Evolutionary conservation across 2,797 vertebrate genomes (phyloP).

Genomic region (Peromyscus attwateri): DNA sequence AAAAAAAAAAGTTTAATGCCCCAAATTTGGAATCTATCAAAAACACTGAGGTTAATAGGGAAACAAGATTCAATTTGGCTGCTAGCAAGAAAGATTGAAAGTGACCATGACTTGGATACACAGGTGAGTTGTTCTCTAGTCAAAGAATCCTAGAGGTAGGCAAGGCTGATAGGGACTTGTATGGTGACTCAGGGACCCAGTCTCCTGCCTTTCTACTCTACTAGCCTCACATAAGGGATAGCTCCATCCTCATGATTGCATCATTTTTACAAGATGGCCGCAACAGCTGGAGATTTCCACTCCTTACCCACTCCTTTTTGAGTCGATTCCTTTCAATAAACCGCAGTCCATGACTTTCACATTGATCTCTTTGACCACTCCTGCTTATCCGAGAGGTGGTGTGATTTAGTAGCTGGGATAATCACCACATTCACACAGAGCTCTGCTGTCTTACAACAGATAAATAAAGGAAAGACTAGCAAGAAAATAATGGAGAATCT

Average conservation of each 20-base stretch:
- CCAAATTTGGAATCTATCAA: background rate
- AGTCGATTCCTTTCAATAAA: background rate
- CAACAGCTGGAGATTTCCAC: background rate
- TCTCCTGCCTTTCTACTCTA: background rate
- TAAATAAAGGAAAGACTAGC: background rate
- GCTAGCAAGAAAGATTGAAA: constrained; percentile 19
- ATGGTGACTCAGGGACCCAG: background rate
- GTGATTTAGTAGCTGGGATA: background rate
- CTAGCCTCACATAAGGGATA: background rate
- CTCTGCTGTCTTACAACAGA: background rate
- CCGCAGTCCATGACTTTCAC: background rate
- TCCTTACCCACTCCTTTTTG: background rate
- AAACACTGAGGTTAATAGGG: background rate
- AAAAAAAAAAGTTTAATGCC: background rate
- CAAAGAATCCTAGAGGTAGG: constrained; percentile 8
- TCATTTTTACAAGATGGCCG: background rate
- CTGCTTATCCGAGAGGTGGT: background rate
- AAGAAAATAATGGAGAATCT: background rate
- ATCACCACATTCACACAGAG: background rate
- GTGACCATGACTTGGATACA: background rate
- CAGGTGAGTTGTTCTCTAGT: background rate
- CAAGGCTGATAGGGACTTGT: background rate
- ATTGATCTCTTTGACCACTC: background rate
- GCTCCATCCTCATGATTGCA: background rate
- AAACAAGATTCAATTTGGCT: background rate